These are phyloP conservation scores for Phyllotreta cruciferae DNA, from an alignment of 2,888 invertebrate genomes.

Conservation along the genomic window DNA sequence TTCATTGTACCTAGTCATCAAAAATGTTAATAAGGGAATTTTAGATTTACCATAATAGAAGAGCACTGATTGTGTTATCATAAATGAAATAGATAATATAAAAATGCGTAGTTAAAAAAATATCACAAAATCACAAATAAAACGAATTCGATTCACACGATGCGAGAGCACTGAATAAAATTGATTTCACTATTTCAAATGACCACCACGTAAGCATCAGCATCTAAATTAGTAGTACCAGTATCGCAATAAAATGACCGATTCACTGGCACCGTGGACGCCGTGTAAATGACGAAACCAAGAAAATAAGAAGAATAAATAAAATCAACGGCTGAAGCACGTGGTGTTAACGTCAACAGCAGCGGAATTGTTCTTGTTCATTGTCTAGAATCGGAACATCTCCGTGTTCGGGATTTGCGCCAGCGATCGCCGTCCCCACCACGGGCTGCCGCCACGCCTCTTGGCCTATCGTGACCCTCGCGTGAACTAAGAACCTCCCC, in stretches of 20 bases:
- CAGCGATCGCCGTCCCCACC: constrained; percentile 46
- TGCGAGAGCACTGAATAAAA: not conserved
- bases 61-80: not conserved
- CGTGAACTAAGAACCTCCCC: constrained; percentile 61
- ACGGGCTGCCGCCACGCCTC: constrained; percentile 53
- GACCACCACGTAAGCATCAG: not conserved
- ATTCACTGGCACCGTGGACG: not conserved
- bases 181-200: constrained; percentile 10
- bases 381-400: constrained; percentile 22
- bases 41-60: not conserved
- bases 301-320: constrained; percentile 23
- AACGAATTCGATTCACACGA: not conserved
- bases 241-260: too few species aligned
- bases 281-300: constrained; percentile 17
- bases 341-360: constrained; percentile 33
- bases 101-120: not conserved
- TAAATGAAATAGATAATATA: not conserved
- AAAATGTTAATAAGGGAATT: too few species aligned
- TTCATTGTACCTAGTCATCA: too few species aligned
- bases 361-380: constrained; percentile 32
- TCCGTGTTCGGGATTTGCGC: constrained; percentile 20
- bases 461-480: constrained; percentile 62
- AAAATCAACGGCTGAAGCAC: constrained; percentile 31
- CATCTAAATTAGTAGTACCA: not conserved
- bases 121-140: constrained; percentile 13